Evolutionary conservation across 2,797 vertebrate species (phyloP).

Genomic region (Crocodylus rhombifer): DNA sequence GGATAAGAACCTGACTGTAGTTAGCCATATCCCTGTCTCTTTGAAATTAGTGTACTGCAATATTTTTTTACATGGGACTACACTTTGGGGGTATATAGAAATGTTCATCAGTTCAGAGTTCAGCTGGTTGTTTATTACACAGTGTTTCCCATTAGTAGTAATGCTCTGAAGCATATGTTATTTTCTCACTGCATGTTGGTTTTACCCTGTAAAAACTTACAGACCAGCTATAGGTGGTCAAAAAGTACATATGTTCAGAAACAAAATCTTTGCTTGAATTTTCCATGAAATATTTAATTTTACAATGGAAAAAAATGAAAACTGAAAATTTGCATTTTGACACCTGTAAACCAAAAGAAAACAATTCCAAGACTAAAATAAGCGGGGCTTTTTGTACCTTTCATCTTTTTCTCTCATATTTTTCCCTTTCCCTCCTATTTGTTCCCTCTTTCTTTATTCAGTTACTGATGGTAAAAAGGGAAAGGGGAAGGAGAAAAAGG

Average conservation of each 20-base stretch:
- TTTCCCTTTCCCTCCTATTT: neutral
- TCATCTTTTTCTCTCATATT: neutral
- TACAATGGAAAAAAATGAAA: neutral
- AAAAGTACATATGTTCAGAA: too few relatives aligned
- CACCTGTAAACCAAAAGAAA: neutral
- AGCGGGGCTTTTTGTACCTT: neutral
- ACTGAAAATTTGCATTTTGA: neutral
- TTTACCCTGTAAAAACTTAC: too few relatives aligned
- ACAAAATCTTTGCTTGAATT: too few relatives aligned
- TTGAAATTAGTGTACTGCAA: neutral
- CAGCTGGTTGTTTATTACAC: neutral
- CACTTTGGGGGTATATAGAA: rapidly evolving
- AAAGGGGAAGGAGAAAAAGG: neutral
- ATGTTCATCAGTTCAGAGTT: neutral
- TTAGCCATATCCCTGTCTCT: constrained; percentile 17
- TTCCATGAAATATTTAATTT: neutral
- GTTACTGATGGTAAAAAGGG: neutral
- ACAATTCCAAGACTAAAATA: neutral
- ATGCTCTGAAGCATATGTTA: neutral
- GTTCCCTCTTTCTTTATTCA: neutral
- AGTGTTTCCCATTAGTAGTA: neutral
- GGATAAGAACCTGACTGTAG: neutral
- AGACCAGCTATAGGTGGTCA: too few relatives aligned
- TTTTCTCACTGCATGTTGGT: neutral
- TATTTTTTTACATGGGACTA: neutral